A percentile compares a stretch with the other conserved stretches of the same genome.
Evolutionary conservation across 2,888 invertebrate species (phyloP).

Genomic region (Ligdia adustata): DNA sequence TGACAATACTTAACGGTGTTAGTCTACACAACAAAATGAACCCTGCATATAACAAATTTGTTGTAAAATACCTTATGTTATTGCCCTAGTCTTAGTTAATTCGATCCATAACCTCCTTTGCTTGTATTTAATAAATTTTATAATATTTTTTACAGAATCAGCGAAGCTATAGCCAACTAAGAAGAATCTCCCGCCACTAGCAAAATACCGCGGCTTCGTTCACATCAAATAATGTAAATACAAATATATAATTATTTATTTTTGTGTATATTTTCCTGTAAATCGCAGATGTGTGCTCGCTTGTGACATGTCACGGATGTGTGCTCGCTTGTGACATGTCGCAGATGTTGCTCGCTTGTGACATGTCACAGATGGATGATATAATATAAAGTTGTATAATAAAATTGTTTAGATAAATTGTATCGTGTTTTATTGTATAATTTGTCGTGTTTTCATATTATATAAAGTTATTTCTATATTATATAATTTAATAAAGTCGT

Average conservation of each 20-base stretch:
- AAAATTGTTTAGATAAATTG: slow-evolving; percentile 29
- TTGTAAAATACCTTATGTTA: too few relatives aligned
- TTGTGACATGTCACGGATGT: slow-evolving; percentile 11
- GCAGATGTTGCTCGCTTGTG: slow-evolving; percentile 19
- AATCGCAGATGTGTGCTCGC: slow-evolving; percentile 15
- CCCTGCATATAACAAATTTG: too few relatives aligned
- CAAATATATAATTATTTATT: slow-evolving; percentile 40
- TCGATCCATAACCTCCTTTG: too few relatives aligned
- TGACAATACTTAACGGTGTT: too few relatives aligned
- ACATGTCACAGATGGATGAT: slow-evolving; percentile 27
- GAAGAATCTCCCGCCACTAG: slow-evolving; percentile 44
- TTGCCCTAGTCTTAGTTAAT: too few relatives aligned
- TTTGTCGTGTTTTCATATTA: too few relatives aligned
- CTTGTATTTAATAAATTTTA: too few relatives aligned
- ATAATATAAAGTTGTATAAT: slow-evolving; percentile 30
- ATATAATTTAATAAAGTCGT: too few relatives aligned
- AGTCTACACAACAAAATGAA: too few relatives aligned
- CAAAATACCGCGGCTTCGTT: slow-evolving; percentile 17
- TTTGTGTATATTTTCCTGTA: slow-evolving; percentile 16
- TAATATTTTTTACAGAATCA: slow-evolving; percentile 63
- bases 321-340: slow-evolving; percentile 22
- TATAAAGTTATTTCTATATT: too few relatives aligned
- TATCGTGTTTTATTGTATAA: slow-evolving; percentile 3
- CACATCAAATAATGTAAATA: slow-evolving; percentile 50
- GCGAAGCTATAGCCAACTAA: slow-evolving; percentile 45